A percentile compares a stretch with the other conserved stretches of the same genome.
Conservation (phyloP, 2,888 invertebrate species). For the Dusona sp. region DNA sequence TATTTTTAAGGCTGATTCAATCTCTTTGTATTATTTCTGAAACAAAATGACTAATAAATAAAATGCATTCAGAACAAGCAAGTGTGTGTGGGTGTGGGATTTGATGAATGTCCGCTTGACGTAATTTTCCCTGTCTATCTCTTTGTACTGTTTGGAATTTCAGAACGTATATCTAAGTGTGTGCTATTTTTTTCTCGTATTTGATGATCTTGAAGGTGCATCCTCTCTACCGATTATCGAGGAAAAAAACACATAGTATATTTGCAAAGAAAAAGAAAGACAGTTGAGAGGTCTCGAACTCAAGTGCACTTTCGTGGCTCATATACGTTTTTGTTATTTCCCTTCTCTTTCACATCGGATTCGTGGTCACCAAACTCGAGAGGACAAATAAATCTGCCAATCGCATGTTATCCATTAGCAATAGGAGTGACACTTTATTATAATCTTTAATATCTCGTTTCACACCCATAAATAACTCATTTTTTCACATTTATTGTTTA, state of each 20-base stretch:
- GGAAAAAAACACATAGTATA: not conserved
- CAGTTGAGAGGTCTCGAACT: conserved; percentile 24
- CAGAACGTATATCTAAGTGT: no score
- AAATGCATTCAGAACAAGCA: no score
- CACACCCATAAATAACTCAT: not conserved
- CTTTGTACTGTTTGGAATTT: no score
- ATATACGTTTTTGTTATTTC: conserved; percentile 33
- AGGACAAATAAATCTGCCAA: conserved; percentile 53
- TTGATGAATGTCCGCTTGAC: no score
- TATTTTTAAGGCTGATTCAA: no score
- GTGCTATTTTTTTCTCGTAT: no score
- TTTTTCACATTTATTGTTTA: not conserved
- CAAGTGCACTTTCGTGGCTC: conserved; percentile 23
- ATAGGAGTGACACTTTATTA: conserved; percentile 11
- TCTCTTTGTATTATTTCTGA: not conserved
- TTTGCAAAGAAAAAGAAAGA: not conserved
- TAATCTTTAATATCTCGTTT: conserved; percentile 22
- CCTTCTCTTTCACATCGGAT: conserved; percentile 14
- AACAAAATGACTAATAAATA: no score
- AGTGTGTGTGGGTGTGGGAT: no score
- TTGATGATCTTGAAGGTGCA: not conserved
- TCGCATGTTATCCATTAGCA: not conserved
- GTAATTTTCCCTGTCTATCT: no score
- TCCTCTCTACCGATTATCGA: conserved; percentile 37
- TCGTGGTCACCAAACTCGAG: conserved; percentile 34